Evolutionary conservation across 2,888 invertebrate genomes (phyloP), one percentile per base, ranked within the genome.

Genomic region (Dasysyrphus albostriatus): DNA sequence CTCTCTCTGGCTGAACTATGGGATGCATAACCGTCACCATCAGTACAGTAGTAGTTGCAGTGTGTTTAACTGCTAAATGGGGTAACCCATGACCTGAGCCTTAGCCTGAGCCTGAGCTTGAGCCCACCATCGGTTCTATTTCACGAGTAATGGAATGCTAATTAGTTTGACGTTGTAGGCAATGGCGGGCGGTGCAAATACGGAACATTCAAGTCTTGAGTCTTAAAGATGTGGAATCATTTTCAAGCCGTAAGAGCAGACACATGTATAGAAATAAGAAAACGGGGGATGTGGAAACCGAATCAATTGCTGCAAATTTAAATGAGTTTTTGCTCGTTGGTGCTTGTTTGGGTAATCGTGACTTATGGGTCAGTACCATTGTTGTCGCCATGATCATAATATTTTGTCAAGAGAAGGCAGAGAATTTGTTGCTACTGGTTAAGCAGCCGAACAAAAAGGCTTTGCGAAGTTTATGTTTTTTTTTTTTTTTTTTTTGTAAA

Each of bases 311-410:
- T 77, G 82, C 63, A 82, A 85, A 85, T 85, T 78, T 85, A 85
- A 85, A 81, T 85, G 73, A 85, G 73, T 77, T 74, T 70, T 54
- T 42, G 80, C 80, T 84, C 72, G 54, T 37, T 75, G 73, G 49
- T 59, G 79, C 76, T 77, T 80, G 84, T 81, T 85, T 77, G 73
- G 84, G 67, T 78, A 85, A 82, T 85, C 85, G 85, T 85, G 85
- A 85, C 85, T 85, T 85, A 81, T 85, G 85, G 85, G 81, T 82
- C 85, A 85, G 82, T 82, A 58, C 69, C 82, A 81, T 85, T 85
- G 73, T 81, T 82, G 85, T 85, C 59, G 65, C 47, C 75, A 73
- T 82, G 82, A 81, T 85, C 82, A 78, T 74, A 85, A 82, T 77
- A 78, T 82, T 77, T 85, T 82, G 74, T 70, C 82, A 37, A 67